phyloP scores from a whole-genome alignment of 2,888 invertebrate species.

The Cinara cedri region DNA sequence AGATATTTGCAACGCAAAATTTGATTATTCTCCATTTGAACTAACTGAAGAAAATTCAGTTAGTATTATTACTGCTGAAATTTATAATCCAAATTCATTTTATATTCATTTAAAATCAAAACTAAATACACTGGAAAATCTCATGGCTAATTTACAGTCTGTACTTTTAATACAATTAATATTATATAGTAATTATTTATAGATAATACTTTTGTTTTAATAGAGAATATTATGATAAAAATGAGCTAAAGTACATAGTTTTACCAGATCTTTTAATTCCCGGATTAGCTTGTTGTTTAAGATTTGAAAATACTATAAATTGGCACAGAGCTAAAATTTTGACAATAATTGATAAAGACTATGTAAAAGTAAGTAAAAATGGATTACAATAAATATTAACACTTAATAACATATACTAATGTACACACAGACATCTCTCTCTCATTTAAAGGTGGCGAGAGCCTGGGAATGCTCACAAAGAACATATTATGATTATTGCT shows the following conservation, averaged over 20 bases:
- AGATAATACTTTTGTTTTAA: neutral
- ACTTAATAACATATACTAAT: too few species aligned
- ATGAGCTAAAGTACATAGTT: conserved; percentile 11
- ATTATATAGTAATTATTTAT: too few species aligned
- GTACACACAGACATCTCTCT: too few species aligned
- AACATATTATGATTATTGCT: too few species aligned
- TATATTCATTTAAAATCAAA: neutral
- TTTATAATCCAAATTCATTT: conserved; percentile 23
- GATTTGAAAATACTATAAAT: conserved; percentile 9
- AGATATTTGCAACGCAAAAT: conserved; percentile 1
- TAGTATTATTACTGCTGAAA: conserved; percentile 20
- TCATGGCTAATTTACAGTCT: conserved; percentile 33
- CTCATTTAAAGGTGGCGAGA: too few species aligned
- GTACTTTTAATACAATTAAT: neutral
- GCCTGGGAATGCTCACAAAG: too few species aligned
- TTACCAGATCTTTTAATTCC: neutral
- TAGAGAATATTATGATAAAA: conserved; percentile 13
- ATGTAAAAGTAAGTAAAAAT: conserved; percentile 16
- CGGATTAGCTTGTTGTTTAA: conserved; percentile 1
- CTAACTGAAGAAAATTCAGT: rapidly evolving
- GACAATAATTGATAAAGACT: neutral
- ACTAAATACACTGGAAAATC: neutral
- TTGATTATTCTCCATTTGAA: neutral
- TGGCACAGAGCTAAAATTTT: conserved; percentile 35
- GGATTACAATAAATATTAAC: neutral